Evolutionary conservation across 2,113 vertebrate genomes (phyloP), one percentile per base, ranked within the genome.

Genomic region (Rhabdornis inornatus): DNA sequence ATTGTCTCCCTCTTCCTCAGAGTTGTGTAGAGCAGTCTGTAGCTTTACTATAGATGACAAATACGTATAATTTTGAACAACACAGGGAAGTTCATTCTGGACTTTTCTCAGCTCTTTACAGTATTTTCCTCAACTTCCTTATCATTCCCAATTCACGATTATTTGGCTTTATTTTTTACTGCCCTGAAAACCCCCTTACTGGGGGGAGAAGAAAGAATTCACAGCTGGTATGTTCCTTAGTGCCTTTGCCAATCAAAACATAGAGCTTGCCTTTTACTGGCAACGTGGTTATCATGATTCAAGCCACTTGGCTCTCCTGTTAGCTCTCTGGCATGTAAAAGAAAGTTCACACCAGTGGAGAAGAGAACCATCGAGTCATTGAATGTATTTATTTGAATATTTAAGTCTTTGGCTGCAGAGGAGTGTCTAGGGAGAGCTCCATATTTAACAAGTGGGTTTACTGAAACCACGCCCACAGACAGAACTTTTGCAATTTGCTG

Each of bases 301-400:
- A 83, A 66, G 40, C 31, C 77, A 61, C 40, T 96, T 97, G 90
- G 93, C 76, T 94, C 50, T 91, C 82, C 55, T 66, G 40, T 93
- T 60, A 74, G 52, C 40, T 91, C 82, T 91, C 39, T 91, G 94
- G 88, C 50, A 0, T 44, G 18, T 85, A 82, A 61, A 90, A 70
- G 50, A 97, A 95, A 96, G 90, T 87, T 93, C 83, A 91, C 94
- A 95, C 84, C 79, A 85, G 16, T 60, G 40, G 72, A 85, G 56
- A 78, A 76, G 65, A 81, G 92, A 90, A 90, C 21, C 45, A 53
- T 69, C 4, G 0, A 66, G 56, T 81, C 42, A 74, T 64, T 95
- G 96, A 94, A 89, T 79, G 87, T 90, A 92, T 92, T 95, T 92
- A 80, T 86, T 90, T 70, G 42, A 93, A 60, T 87, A 91, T 71